Conservation (phyloP, 2,113 vertebrate genomes). For the Pomatostomus ruficeps region DNA sequence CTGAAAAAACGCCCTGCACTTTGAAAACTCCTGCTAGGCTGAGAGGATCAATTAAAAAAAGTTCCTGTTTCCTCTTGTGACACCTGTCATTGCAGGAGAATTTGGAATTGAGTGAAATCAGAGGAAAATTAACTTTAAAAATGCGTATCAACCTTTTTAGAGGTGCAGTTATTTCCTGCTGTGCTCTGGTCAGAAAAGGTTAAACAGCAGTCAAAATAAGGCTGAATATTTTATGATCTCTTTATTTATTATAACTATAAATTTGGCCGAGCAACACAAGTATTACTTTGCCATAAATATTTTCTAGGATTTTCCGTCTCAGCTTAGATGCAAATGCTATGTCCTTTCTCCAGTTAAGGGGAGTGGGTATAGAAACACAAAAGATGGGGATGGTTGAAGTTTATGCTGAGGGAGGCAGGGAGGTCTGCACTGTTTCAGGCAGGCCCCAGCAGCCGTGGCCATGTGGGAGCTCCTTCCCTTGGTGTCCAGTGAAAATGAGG, state of each 20-base stretch:
- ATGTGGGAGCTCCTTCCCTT: background rate
- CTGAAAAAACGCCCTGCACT: background rate
- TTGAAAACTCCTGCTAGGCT: background rate
- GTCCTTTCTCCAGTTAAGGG: background rate
- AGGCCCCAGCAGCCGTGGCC: background rate
- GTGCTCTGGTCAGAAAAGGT: background rate
- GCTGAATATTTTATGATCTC: background rate
- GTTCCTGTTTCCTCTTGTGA: background rate
- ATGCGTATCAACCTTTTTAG: rapidly evolving
- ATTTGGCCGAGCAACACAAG: background rate
- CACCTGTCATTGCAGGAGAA: background rate
- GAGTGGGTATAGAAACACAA: background rate
- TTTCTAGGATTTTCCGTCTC: background rate
- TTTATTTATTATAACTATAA: background rate
- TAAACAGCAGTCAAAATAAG: background rate
- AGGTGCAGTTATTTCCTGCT: background rate
- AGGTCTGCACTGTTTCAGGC: background rate
- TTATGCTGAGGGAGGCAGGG: too few relatives aligned
- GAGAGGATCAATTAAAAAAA: background rate
- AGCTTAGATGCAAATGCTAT: background rate
- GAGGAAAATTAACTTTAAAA: background rate
- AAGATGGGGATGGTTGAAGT: background rate
- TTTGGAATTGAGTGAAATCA: background rate
- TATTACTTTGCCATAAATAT: background rate
- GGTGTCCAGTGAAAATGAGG: background rate